These are phyloP conservation scores for Myiopsitta monachus DNA, from an alignment of 2,113 vertebrate species.

Conservation along the genomic window DNA sequence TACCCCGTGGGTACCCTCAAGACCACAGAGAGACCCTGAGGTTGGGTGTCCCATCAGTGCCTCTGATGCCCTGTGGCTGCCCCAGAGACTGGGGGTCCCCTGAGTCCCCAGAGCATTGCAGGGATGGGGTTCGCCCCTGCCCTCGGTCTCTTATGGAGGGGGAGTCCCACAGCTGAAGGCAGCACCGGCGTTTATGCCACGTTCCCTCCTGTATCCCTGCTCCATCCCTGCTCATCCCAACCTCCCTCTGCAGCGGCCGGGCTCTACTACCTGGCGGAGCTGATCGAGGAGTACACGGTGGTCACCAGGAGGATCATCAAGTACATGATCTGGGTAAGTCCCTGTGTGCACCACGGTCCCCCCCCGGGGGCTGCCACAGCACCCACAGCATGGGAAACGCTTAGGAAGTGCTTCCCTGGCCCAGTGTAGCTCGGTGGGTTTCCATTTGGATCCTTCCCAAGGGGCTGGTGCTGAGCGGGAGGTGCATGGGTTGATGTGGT, in stretches of 20 bases:
- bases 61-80: no score
- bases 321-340: slow-evolving; percentile 95
- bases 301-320: slow-evolving; percentile 94
- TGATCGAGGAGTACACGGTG: slow-evolving; percentile 95
- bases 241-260: slow-evolving; percentile 81
- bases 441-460: background rate
- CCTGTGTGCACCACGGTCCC: background rate
- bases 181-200: background rate
- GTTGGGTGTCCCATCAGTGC: background rate
- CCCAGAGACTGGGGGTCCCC: background rate
- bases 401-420: no score
- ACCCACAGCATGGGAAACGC: background rate
- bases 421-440: background rate
- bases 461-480: no score
- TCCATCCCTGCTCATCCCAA: background rate
- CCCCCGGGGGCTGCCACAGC: no score
- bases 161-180: background rate
- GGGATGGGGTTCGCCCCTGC: background rate
- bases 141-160: background rate
- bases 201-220: background rate
- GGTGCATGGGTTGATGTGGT: background rate
- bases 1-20: background rate
- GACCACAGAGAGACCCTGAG: background rate
- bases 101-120: background rate
- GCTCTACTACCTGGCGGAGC: slow-evolving; percentile 93